phyloP scores from a whole-genome alignment of 2,888 invertebrate genomes.

The Melieria omissa region DNA sequence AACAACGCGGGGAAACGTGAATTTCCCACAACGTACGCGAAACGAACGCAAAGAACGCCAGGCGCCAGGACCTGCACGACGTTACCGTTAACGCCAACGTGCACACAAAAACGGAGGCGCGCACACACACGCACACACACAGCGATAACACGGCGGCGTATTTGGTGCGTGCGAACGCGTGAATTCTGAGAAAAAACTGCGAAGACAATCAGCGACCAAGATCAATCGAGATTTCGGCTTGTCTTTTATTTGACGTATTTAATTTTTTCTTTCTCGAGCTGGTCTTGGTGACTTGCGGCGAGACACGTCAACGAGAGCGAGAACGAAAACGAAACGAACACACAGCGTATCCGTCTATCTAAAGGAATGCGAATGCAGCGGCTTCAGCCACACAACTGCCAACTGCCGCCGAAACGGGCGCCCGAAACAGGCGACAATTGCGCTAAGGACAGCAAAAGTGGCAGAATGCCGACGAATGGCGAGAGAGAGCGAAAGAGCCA shows the following conservation, averaged over 20 bases:
- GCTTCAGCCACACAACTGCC: conserved; percentile 51
- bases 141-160: too few species aligned
- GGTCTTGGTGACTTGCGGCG: background rate
- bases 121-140: background rate
- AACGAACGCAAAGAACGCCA: conserved; percentile 16
- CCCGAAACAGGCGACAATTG: conserved; percentile 1
- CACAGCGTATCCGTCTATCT: conserved; percentile 34
- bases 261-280: too few species aligned
- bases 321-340: conserved; percentile 35
- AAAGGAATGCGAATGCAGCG: conserved; percentile 50
- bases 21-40: background rate
- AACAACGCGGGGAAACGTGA: too few species aligned
- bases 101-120: conserved; percentile 34
- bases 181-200: too few species aligned
- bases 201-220: too few species aligned
- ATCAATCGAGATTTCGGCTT: too few species aligned
- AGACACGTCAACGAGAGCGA: conserved; percentile 24
- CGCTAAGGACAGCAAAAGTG: conserved; percentile 16
- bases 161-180: too few species aligned
- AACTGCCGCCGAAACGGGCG: conserved; percentile 32
- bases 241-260: too few species aligned
- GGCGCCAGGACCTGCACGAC: background rate
- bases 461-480: background rate
- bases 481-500: conserved; percentile 22
- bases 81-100: conserved; percentile 29